Conservation (phyloP, 2,113 vertebrate genomes). For the Ramphastos sulfuratus region DNA sequence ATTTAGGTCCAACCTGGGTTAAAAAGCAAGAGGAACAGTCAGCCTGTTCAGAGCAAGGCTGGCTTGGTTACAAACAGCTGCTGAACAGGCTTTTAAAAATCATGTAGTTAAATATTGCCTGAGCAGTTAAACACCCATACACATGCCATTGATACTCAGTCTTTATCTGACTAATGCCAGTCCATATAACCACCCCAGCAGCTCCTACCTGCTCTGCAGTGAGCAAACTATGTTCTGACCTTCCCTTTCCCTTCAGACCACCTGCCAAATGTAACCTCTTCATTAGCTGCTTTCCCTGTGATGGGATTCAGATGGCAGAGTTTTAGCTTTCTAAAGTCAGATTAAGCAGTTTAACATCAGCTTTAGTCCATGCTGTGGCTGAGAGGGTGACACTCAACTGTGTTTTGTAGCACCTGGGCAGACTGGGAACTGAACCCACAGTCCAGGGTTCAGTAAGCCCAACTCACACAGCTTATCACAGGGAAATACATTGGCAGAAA, state of each 20-base stretch:
- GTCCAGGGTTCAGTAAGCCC: background rate
- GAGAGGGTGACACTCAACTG: background rate
- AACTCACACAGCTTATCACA: rapidly evolving
- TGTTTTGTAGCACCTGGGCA: background rate
- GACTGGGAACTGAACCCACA: background rate
- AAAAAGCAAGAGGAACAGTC: background rate
- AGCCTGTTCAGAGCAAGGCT: background rate
- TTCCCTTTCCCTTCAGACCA: background rate
- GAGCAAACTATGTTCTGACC: background rate
- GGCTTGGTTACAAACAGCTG: background rate
- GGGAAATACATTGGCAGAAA: background rate
- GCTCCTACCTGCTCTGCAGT: background rate
- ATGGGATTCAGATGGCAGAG: background rate
- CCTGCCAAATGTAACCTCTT: background rate
- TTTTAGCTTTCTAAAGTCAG: background rate
- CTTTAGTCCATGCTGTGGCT: background rate
- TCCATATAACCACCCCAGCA: background rate
- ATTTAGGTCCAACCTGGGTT: background rate
- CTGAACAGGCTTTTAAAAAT: background rate
- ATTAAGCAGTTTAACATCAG: background rate
- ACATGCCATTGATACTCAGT: background rate
- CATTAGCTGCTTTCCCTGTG: background rate
- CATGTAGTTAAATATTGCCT: background rate
- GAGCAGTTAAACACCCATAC: background rate
- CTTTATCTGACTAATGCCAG: background rate